Evolutionary conservation across 2,888 invertebrate genomes (phyloP).

Genomic region (Patella ulyssiponensis): DNA sequence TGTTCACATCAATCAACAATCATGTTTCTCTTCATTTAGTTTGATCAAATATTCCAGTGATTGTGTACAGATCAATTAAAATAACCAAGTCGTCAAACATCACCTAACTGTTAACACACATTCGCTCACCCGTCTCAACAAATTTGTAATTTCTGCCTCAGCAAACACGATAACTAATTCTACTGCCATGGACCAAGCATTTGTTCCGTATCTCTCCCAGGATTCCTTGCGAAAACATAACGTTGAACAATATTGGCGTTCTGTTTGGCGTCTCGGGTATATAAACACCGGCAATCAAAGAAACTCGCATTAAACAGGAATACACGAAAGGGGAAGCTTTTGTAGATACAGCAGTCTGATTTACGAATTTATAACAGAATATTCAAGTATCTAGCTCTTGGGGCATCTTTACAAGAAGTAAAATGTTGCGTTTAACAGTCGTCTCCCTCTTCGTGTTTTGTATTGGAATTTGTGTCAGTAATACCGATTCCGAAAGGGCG

Average conservation of each 20-base stretch:
- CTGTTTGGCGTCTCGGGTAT: too few species aligned
- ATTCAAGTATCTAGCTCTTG: too few species aligned
- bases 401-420: too few species aligned
- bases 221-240: too few species aligned
- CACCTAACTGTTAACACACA: neutral
- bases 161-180: conserved; percentile 4
- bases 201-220: too few species aligned
- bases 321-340: too few species aligned
- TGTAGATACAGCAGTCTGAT: too few species aligned
- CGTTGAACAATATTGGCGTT: too few species aligned
- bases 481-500: neutral
- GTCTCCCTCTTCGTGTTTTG: neutral
- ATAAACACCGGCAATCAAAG: too few species aligned
- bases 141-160: neutral
- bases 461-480: neutral
- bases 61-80: conserved; percentile 3
- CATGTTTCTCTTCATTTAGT: neutral
- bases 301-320: too few species aligned
- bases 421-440: neutral
- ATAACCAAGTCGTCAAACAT: conserved; percentile 1
- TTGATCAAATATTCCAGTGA: neutral
- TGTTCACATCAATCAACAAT: too few species aligned
- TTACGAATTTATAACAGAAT: too few species aligned
- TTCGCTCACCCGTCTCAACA: neutral
- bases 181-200: neutral